A percentile compares a stretch with the other conserved stretches of the same genome.
Conservation (phyloP, 2,888 invertebrate genomes). For the Polylopha cassiicola region DNA sequence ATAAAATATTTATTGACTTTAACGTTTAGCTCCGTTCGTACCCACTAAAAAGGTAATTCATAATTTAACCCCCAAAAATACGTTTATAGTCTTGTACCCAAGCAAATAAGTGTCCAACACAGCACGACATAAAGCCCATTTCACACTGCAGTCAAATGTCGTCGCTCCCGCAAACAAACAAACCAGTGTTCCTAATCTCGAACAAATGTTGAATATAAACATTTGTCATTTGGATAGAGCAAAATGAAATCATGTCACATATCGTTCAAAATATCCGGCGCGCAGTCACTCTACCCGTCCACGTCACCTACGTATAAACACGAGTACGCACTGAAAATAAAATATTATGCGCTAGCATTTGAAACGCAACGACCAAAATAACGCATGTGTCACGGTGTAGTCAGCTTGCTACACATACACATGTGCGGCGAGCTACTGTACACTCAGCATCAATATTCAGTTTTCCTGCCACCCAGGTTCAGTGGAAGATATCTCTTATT, state of each 20-base stretch:
- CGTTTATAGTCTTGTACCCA: no score
- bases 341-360: slow-evolving; percentile 68
- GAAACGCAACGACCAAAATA: slow-evolving; percentile 63
- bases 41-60: no score
- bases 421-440: slow-evolving; percentile 25
- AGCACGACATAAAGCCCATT: no score
- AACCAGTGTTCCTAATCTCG: slow-evolving; percentile 8
- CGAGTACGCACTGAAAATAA: slow-evolving; percentile 70
- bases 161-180: no score
- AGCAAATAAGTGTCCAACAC: no score
- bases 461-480: no score
- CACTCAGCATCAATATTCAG: slow-evolving; percentile 6
- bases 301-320: slow-evolving; percentile 65
- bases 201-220: slow-evolving; percentile 17
- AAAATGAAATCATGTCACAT: slow-evolving; percentile 47
- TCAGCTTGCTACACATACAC: slow-evolving; percentile 30
- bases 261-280: slow-evolving; percentile 46
- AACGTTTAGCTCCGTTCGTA: no score
- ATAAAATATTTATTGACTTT: no score
- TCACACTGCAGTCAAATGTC: no score
- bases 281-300: slow-evolving; percentile 34
- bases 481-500: no score
- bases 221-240: slow-evolving; percentile 19
- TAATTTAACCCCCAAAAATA: no score
- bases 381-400: slow-evolving; percentile 53